Evolutionary conservation across 2,888 invertebrate species (phyloP).

Genomic region (Aporophyla lueneburgensis): DNA sequence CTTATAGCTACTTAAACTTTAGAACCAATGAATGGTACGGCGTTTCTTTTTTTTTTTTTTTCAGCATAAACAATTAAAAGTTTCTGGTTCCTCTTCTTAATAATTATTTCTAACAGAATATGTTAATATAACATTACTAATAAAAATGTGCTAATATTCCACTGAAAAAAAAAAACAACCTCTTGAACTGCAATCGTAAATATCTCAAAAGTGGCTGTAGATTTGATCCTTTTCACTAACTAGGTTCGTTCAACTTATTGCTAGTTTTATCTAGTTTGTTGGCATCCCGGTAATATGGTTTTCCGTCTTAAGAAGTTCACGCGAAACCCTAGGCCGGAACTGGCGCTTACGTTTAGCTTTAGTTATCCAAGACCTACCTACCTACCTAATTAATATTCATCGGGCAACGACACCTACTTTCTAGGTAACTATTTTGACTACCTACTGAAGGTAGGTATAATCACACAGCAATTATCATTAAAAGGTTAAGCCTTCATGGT

Average conservation of each 20-base stretch:
- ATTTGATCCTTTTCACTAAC: too few relatives aligned
- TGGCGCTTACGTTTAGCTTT: slow-evolving; percentile 23
- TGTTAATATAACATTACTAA: too few relatives aligned
- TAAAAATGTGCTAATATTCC: too few relatives aligned
- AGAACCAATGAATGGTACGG: too few relatives aligned
- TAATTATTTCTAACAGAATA: too few relatives aligned
- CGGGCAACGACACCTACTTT: slow-evolving; percentile 48
- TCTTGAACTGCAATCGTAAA: too few relatives aligned
- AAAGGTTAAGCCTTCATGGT: slow-evolving; percentile 51
- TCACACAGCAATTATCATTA: slow-evolving; percentile 52
- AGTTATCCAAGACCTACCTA: slow-evolving; percentile 54
- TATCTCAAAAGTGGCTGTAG: too few relatives aligned
- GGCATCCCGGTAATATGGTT: neutral
- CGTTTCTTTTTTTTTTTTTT: too few relatives aligned
- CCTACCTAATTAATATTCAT: slow-evolving; percentile 57
- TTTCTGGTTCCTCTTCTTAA: too few relatives aligned
- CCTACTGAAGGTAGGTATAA: slow-evolving; percentile 35
- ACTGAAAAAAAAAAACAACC: too few relatives aligned
- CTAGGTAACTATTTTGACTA: slow-evolving; percentile 43
- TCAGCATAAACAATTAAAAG: too few relatives aligned
- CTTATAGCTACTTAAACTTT: too few relatives aligned
- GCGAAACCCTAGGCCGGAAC: slow-evolving; percentile 19
- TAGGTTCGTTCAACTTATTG: neutral
- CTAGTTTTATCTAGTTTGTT: neutral
- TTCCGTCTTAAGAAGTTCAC: slow-evolving; percentile 11